Conservation (phyloP, 2,888 invertebrate genomes). For the Apomyelois bistriatella region DNA sequence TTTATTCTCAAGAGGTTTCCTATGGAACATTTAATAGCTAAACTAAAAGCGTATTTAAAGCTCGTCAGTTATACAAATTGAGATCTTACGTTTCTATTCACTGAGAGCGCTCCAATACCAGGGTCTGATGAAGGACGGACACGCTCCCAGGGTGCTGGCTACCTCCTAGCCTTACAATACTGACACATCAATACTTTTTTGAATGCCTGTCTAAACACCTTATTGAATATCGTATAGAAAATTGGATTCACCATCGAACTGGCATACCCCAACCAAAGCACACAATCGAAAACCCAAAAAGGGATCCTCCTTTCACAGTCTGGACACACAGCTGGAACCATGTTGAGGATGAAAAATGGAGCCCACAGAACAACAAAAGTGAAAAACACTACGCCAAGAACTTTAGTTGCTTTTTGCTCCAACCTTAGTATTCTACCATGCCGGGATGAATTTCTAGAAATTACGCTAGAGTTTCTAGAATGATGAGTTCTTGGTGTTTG, state of each 20-base stretch:
- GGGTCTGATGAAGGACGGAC: constrained; percentile 69
- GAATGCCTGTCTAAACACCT: constrained; percentile 94
- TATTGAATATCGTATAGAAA: constrained; percentile 97
- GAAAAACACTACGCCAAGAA: constrained; percentile 95
- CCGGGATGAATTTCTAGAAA: constrained; percentile 89
- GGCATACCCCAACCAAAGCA: constrained; percentile 95
- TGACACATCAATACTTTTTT: constrained; percentile 91
- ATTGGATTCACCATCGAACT: constrained; percentile 97
- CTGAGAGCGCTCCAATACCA: constrained; percentile 71
- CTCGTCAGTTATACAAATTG: constrained; percentile 63
- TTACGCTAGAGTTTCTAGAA: constrained; percentile 89
- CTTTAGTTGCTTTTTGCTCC: constrained; percentile 98
- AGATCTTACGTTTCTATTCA: constrained; percentile 66
- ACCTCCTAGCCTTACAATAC: constrained; percentile 79
- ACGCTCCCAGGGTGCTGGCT: constrained; percentile 78
- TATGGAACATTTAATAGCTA: constrained; percentile 26
- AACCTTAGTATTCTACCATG: constrained; percentile 91
- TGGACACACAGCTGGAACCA: constrained; percentile 90
- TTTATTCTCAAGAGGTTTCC: constrained; percentile 16
- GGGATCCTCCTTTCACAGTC: constrained; percentile 88
- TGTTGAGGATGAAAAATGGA: constrained; percentile 95
- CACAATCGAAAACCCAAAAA: constrained; percentile 90
- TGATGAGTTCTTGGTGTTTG: constrained; percentile 85
- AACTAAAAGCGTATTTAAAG: constrained; percentile 49
- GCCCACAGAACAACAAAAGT: constrained; percentile 97